Conservation (phyloP, 2,888 invertebrate genomes). For the Oxycera nigricornis region DNA sequence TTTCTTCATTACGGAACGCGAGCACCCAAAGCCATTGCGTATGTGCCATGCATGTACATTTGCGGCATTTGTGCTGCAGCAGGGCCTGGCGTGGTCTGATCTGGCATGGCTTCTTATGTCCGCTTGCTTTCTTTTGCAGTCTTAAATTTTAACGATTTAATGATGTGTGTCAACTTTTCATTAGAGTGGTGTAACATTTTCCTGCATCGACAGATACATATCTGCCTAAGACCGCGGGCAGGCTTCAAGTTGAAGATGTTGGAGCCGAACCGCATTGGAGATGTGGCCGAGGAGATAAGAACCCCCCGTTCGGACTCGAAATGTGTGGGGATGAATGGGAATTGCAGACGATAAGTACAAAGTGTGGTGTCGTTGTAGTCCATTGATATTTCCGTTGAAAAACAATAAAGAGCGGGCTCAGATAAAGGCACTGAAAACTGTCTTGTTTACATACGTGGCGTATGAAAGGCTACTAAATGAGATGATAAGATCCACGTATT, state of each 20-base stretch:
- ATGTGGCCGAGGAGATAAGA: neutral
- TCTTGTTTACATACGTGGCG: neutral
- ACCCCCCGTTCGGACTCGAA: neutral
- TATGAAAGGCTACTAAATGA: too few relatives aligned
- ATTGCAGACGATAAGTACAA: neutral
- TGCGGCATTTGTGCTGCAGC: neutral
- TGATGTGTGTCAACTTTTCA: conserved; percentile 8
- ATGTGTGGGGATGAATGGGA: conserved; percentile 1
- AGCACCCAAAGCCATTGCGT: conserved; percentile 16
- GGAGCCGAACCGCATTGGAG: neutral
- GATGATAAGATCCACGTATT: too few relatives aligned
- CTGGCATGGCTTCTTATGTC: neutral
- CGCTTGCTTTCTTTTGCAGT: neutral
- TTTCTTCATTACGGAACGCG: conserved; percentile 5
- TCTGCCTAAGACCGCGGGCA: neutral
- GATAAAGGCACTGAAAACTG: neutral
- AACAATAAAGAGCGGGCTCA: neutral
- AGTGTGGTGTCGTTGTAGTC: neutral
- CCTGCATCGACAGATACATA: neutral
- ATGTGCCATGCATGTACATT: neutral
- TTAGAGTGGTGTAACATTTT: neutral
- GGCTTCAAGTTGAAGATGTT: too few relatives aligned
- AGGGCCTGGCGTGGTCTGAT: neutral
- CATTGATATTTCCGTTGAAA: conserved; percentile 32
- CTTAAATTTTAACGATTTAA: conserved; percentile 1